A percentile compares a stretch with the other conserved stretches of the same genome.
Evolutionary conservation across 2,888 invertebrate genomes (phyloP).

Genomic region (Ashinkailepas kermadecensis): DNA sequence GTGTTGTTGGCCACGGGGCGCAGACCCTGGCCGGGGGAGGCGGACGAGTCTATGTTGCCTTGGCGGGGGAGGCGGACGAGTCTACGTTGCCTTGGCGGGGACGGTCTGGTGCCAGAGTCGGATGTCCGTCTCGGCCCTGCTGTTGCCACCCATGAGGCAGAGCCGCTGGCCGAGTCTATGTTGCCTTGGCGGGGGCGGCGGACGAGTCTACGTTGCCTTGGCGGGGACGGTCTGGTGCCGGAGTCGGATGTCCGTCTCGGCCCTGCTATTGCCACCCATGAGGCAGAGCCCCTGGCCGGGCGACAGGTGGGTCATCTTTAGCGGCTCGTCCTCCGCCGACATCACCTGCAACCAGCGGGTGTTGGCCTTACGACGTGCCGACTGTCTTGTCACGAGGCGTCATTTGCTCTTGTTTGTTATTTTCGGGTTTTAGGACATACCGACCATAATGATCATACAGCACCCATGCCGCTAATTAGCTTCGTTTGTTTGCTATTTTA

Average conservation of each 20-base stretch:
- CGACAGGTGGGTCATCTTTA: conserved; percentile 43
- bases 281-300: conserved; percentile 53
- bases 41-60: too few species aligned
- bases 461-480: too few species aligned
- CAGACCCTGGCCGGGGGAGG: too few species aligned
- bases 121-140: conserved; percentile 41
- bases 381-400: too few species aligned
- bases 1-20: too few species aligned
- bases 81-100: too few species aligned
- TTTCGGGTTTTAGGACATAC: too few species aligned
- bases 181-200: conserved; percentile 37
- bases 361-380: neutral
- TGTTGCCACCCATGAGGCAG: conserved; percentile 49
- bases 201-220: too few species aligned
- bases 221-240: conserved; percentile 20
- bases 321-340: conserved; percentile 50
- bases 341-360: conserved; percentile 42
- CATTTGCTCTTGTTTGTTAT: too few species aligned
- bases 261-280: conserved; percentile 46
- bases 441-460: too few species aligned
- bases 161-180: conserved; percentile 46
- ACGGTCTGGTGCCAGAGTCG: conserved; percentile 30
- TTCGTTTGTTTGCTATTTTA: too few species aligned
- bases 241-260: conserved; percentile 41
- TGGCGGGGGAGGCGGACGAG: too few species aligned